Base-by-base conservation (phyloP, 2,888 invertebrate genomes). In the Drosophila anomelani region DNA sequence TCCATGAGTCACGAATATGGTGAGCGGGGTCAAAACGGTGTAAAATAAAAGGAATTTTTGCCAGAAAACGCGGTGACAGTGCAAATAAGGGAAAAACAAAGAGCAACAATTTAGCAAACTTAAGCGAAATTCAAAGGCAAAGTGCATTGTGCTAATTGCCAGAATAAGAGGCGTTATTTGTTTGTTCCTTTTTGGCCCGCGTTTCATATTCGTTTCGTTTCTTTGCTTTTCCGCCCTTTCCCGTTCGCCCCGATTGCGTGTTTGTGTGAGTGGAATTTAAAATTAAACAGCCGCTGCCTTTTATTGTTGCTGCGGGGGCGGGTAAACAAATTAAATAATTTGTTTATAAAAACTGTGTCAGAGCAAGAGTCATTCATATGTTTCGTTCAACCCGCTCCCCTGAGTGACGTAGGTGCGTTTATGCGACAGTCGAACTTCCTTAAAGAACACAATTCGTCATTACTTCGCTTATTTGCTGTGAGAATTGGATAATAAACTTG, bases 311-410 rank as follows among this genome's bases (percentile, higher is more conserved):
- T 23, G 44, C 46, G 49, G 56, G 34, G 55, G 69, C 58, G 61
- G 66, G 67, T 79, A 89, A 85, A 89, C 82, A 89, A 75, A 73
- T 64, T 76, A 73, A 51, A 62, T 86, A 78, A 84, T 81, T 88
- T 89, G 89, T 86, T 83, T 88, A 86, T 88, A 74, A 76, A 76
- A 81, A 73, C 74, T 74, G 67, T 75, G 80, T 85, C 53, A 60
- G 61, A 46, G 43, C 47, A 72, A 71, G 72, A 49, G 56, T 67
- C 34, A 71, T 68, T 57, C 64, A 54, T 46, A 26, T 57, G 26
- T 32, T 12, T 6, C 34, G 34, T 36, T 53, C 36, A 43, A 55
- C 44, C 66, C 70, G 55, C 46, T 69, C 70, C 69, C 69, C 41
- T 15, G 17, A 23, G 49, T 69, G 49, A 68, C 49, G 74, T 41